A percentile compares a stretch with the other conserved stretches of the same genome.
These are phyloP conservation scores for Calidris pugnax DNA, from an alignment of 2,113 vertebrate species.

Conservation along the genomic window DNA sequence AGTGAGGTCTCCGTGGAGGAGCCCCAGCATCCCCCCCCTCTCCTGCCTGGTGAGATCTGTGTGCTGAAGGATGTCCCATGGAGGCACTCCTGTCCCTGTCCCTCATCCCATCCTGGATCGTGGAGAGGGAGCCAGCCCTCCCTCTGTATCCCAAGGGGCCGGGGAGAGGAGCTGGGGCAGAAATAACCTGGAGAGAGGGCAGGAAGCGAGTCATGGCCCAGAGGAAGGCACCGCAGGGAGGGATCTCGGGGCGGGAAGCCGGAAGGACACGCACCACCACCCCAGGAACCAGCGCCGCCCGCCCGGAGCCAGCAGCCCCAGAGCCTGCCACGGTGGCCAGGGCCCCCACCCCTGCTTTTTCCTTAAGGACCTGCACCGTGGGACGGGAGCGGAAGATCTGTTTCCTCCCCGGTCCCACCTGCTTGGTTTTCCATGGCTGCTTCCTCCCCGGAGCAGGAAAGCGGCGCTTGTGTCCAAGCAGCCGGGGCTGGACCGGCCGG, in stretches of 20 bases:
- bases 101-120: neutral
- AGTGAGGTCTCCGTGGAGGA: neutral
- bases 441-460: neutral
- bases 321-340: neutral
- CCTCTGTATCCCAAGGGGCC: accelerated
- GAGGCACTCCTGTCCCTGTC: neutral
- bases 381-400: conserved; percentile 41
- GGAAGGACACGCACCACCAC: neutral
- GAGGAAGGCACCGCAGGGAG: neutral
- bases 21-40: neutral
- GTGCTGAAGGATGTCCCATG: neutral
- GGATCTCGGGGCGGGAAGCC: neutral
- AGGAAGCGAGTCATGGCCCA: neutral
- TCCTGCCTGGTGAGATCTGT: neutral
- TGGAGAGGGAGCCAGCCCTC: neutral
- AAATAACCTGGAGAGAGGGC: neutral
- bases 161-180: neutral
- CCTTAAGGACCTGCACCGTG: neutral
- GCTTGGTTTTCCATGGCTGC: neutral
- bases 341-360: conserved; percentile 25
- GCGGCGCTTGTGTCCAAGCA: neutral
- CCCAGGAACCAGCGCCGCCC: neutral
- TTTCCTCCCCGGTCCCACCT: conserved; percentile 36
- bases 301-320: neutral
- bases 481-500: neutral